These are phyloP conservation scores for Pteronotus mesoamericanus DNA, from an alignment of 2,797 vertebrate genomes.

Conservation along the genomic window DNA sequence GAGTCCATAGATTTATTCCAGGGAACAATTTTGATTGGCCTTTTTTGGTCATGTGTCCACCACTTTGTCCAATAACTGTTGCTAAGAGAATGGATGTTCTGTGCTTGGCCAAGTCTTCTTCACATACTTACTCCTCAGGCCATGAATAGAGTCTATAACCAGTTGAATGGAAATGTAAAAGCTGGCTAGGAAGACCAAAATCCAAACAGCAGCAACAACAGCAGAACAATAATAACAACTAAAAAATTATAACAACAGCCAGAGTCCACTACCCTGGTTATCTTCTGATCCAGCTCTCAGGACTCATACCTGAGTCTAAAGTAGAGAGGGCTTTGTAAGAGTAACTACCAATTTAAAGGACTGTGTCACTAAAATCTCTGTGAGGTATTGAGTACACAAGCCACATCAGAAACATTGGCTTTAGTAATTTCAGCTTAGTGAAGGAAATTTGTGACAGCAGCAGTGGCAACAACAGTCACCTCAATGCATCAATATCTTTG, in stretches of 20 bases:
- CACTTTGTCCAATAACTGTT: background rate
- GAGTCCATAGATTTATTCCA: background rate
- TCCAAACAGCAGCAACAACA: background rate
- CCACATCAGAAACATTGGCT: conserved; percentile 32
- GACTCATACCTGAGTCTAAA: background rate
- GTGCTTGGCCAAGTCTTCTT: conserved; percentile 8
- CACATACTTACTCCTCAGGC: background rate
- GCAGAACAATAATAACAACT: background rate
- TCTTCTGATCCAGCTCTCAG: background rate
- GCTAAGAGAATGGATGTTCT: background rate
- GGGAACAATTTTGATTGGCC: background rate
- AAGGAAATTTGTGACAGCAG: conserved; percentile 31
- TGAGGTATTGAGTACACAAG: background rate
- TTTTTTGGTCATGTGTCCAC: background rate
- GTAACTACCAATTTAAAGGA: conserved; percentile 46
- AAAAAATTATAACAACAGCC: background rate
- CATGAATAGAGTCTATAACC: background rate
- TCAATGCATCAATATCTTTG: conserved; percentile 38
- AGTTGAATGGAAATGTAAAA: background rate
- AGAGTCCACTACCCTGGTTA: background rate
- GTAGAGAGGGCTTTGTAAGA: conserved; percentile 23
- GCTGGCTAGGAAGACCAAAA: conserved; percentile 8
- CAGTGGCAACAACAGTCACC: background rate
- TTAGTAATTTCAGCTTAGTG: conserved; percentile 31
- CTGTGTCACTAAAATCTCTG: conserved; percentile 37